Percentiles rank a stretch among this genome's conserved stretches.
Conservation (phyloP, 2,888 invertebrate genomes). For the Lasioglossum malachurum region DNA sequence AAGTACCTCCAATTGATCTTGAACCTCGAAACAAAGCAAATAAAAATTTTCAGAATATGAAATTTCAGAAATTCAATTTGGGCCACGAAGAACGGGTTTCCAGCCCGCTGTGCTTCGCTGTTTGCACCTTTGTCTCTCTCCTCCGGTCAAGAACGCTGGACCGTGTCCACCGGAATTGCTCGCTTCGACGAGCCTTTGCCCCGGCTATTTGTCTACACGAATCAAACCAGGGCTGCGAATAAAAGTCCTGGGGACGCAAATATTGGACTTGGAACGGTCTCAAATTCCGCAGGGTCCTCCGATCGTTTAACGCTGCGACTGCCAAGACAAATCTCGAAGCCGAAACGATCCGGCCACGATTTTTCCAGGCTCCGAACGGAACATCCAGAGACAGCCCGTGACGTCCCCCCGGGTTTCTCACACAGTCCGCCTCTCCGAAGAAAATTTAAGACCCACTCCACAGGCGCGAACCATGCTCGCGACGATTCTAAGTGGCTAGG, state of each 20-base stretch:
- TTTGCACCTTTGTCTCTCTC: conserved; percentile 7
- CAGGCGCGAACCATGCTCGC: background rate
- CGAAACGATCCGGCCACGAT: background rate
- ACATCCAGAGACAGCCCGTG: background rate
- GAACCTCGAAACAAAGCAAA: no score
- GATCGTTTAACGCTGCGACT: background rate
- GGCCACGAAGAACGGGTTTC: background rate
- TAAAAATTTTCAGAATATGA: background rate
- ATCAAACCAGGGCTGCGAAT: conserved; percentile 1
- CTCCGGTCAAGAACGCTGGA: conserved; percentile 12
- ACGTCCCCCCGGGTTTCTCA: background rate
- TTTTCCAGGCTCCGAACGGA: background rate
- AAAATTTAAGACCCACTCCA: background rate
- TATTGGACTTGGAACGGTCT: conserved; percentile 9
- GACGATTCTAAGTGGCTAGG: background rate
- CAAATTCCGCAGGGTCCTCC: conserved; percentile 1
- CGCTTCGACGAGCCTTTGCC: background rate
- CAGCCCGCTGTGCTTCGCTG: conserved; percentile 5
- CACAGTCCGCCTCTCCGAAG: background rate
- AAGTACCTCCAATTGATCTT: no score
- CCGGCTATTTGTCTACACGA: conserved; percentile 28
- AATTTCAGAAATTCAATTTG: background rate
- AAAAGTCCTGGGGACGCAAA: background rate
- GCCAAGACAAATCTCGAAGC: conserved; percentile 1
- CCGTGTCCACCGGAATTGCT: conserved; percentile 34